Base-by-base conservation (phyloP, 2,113 vertebrate species). In the Pleuronectes platessa region DNA sequence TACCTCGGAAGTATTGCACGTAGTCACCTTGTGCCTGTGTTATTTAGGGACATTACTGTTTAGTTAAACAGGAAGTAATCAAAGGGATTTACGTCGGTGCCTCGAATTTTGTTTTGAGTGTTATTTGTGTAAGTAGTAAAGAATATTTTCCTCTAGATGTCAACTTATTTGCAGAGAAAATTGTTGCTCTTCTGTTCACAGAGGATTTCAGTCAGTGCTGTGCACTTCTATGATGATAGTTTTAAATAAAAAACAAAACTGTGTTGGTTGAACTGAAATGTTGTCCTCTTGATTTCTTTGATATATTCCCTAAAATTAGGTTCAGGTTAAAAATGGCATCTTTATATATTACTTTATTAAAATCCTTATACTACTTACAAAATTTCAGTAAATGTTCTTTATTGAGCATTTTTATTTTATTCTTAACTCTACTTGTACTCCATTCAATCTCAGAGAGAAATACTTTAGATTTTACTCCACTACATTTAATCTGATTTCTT, bases 241-340 rank as follows among this genome's bases (percentile, higher is more conserved):
- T 94, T 94, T 91, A 92, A 92, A 92, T 93, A 93, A 94, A 94
- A 82, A 61, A 80, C 59, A 66, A 68, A 74, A 85, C 82, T 88
- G 68, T 88, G 88, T 89, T 73, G 24, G 69, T 86, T 93, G 64
- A 90, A 83, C 45, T 68, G 45, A 71, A 11, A 49, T 37, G n/a
- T 31, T 40, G 54, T 56, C 35, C 61, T 23, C 21, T 27, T 56
- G 26, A 27, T 55, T 79, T 73, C 8, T 61, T 76, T 31, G 11
- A 61, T 40, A 23, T 45, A 4, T 21, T 60, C 3, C 4, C 56
- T 27, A 2, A 20, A 42, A 45, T 71, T 2, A 0, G 14, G 4
- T 47, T 53, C 35, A 20, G 13, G 26, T 37, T 61, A 47, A 5
- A 45, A 40, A 60, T 3, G 1, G 3, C 4, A 18, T 53, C 10